Conservation (phyloP, 2,888 invertebrate species). For the Polyommatus iphigenia region DNA sequence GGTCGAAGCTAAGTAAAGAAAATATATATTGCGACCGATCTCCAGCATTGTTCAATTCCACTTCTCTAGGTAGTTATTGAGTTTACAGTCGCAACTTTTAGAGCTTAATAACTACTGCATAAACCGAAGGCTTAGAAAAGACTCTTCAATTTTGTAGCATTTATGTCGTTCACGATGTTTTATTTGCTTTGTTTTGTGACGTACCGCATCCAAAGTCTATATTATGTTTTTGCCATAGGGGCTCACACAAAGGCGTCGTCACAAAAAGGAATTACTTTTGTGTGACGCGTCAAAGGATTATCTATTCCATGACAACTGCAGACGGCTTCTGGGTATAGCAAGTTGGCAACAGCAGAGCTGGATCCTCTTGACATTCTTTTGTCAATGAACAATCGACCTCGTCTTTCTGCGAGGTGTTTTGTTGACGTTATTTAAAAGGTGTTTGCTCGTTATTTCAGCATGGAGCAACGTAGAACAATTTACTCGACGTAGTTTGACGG, state of each 20-base stretch:
- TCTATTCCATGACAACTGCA: not conserved
- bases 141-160: not conserved
- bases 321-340: not conserved
- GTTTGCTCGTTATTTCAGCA: constrained; percentile 24
- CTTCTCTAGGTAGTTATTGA: not conserved
- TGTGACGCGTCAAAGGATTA: not conserved
- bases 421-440: constrained; percentile 2
- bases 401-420: constrained; percentile 11
- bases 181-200: not conserved
- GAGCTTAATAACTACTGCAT: not conserved
- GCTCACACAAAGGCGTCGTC: not conserved
- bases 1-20: not conserved
- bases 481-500: not conserved
- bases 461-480: constrained; percentile 11
- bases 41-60: not conserved
- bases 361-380: constrained; percentile 30
- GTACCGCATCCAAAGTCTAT: not conserved
- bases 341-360: not conserved
- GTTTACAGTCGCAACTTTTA: not conserved
- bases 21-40: not conserved
- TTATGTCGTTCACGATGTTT: not conserved
- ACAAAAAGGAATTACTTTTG: constrained; percentile 6
- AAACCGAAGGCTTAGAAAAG: not conserved
- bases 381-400: constrained; percentile 24
- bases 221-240: not conserved